Conservation (phyloP, 2,113 vertebrate species). For the Cariama cristata region DNA sequence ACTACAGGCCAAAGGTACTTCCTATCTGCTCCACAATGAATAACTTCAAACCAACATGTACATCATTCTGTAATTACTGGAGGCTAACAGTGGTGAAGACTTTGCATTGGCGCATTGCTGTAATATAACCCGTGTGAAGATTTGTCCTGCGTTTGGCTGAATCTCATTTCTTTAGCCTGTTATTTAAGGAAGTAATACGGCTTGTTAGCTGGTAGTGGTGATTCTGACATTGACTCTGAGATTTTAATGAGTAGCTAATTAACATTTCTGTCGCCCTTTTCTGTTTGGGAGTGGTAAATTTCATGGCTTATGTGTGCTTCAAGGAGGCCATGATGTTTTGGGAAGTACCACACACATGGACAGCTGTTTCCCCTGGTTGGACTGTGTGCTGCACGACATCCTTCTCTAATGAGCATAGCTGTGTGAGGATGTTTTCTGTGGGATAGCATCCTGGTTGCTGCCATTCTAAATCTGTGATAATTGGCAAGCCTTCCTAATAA, state of each 20-base stretch:
- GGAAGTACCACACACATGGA: background rate
- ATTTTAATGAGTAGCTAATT: background rate
- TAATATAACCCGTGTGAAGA: background rate
- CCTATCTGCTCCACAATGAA: background rate
- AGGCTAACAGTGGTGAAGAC: background rate
- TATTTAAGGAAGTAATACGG: background rate
- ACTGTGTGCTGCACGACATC: background rate
- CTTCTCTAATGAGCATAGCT: background rate
- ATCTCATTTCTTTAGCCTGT: background rate
- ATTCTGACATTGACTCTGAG: background rate
- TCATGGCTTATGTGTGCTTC: background rate
- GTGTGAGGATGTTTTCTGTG: background rate
- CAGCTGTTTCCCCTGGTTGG: background rate
- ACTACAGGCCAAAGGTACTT: background rate
- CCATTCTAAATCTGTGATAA: background rate
- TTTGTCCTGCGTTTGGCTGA: background rate
- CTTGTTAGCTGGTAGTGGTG: background rate
- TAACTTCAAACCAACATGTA: background rate
- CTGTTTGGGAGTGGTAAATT: background rate
- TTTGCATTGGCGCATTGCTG: background rate
- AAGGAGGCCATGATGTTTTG: rapidly evolving
- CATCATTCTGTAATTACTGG: background rate
- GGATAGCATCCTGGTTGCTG: background rate
- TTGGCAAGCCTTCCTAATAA: background rate
- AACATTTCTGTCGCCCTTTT: background rate